phyloP scores from a whole-genome alignment of 2,113 vertebrate genomes.

The Saguinus midas region DNA sequence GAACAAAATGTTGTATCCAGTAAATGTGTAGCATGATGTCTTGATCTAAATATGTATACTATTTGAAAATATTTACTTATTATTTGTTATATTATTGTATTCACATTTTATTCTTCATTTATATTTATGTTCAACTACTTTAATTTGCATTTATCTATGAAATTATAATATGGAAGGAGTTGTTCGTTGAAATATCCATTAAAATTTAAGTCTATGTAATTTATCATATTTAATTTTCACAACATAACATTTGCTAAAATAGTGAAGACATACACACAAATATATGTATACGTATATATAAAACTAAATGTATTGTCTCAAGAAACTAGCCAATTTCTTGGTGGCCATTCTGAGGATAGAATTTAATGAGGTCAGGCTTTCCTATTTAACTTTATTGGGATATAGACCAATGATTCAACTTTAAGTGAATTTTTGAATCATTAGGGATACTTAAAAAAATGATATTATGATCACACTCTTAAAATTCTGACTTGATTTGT shows the following conservation, averaged over 20 bases:
- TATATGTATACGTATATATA: background rate
- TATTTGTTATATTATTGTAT: background rate
- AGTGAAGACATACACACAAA: background rate
- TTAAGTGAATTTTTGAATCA: background rate
- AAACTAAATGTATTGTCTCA: background rate
- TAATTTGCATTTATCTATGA: background rate
- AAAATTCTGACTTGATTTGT: background rate
- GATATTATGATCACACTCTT: background rate
- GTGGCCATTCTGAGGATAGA: background rate
- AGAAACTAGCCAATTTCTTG: background rate
- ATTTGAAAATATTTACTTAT: background rate
- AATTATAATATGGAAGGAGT: background rate
- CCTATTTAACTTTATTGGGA: background rate
- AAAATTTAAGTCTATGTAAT: background rate
- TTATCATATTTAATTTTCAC: background rate
- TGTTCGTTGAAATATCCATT: background rate
- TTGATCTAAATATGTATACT: background rate
- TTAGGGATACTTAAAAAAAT: background rate
- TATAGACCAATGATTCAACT: background rate
- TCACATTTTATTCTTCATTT: background rate
- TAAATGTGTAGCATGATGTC: background rate
- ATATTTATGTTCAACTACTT: background rate
- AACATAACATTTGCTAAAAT: background rate
- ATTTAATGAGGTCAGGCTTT: background rate
- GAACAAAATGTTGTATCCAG: background rate